phyloP scores from a whole-genome alignment of 2,797 vertebrate species.

The Austrolebias charrua region DNA sequence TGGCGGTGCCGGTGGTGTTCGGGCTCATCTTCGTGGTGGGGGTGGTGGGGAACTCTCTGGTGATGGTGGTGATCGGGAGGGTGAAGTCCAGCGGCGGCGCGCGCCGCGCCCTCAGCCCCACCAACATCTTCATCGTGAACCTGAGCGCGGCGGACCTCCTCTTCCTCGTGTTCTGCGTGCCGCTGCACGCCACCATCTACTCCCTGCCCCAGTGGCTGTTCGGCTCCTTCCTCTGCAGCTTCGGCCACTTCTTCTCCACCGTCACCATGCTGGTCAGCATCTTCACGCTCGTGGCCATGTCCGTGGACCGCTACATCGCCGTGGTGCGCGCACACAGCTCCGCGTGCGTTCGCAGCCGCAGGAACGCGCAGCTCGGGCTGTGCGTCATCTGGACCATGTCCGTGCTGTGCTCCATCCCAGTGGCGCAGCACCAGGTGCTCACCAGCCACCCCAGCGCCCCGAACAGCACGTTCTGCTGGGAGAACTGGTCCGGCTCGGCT shows the following conservation, averaged over 20 bases:
- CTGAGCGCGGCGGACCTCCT: slow-evolving; percentile 84
- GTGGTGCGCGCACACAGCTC: slow-evolving; percentile 82
- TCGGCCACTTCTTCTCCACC: slow-evolving; percentile 82
- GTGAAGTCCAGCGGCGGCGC: slow-evolving; percentile 43
- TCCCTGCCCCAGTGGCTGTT: slow-evolving; percentile 85
- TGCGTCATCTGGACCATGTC: slow-evolving; percentile 81
- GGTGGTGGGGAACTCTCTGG: slow-evolving; percentile 82
- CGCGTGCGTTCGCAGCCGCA: slow-evolving; percentile 74
- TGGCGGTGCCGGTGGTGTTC: slow-evolving; percentile 83
- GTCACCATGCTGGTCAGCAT: slow-evolving; percentile 87
- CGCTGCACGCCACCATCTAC: slow-evolving; percentile 83
- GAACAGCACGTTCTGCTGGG: slow-evolving; percentile 89
- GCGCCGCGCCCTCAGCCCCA: slow-evolving; percentile 72
- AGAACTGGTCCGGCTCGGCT: slow-evolving; percentile 74
- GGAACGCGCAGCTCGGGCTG: slow-evolving; percentile 76
- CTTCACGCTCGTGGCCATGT: slow-evolving; percentile 87
- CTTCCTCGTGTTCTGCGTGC: slow-evolving; percentile 83
- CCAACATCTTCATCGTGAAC: slow-evolving; percentile 87
- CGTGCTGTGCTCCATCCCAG: slow-evolving; percentile 78
- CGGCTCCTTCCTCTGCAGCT: slow-evolving; percentile 82
- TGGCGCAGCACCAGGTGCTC: slow-evolving; percentile 83
- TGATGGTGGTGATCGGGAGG: slow-evolving; percentile 80
- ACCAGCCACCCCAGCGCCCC: slow-evolving; percentile 74
- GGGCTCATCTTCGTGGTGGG: slow-evolving; percentile 86
- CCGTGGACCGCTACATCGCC: slow-evolving; percentile 86